A percentile compares a stretch with the other conserved stretches of the same genome.
phyloP scores from a whole-genome alignment of 2,113 vertebrate genomes.

The Hippopotamus amphibius region DNA sequence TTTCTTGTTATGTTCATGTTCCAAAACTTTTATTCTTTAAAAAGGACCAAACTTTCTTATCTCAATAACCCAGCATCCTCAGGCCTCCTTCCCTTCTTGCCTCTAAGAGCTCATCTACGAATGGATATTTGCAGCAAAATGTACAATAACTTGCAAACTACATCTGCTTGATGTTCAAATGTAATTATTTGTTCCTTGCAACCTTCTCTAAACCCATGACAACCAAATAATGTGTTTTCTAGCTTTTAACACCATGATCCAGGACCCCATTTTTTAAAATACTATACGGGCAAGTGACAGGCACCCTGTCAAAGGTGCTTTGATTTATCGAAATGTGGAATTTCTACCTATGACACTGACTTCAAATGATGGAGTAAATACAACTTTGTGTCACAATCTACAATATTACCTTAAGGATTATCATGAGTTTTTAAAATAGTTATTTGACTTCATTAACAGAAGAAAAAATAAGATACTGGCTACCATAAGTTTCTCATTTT shows the following conservation, averaged over 20 bases:
- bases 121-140: neutral
- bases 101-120: neutral
- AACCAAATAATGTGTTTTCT: neutral
- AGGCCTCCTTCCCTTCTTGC: neutral
- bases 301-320: neutral
- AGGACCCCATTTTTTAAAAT: neutral
- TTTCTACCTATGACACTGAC: neutral
- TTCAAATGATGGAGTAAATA: constrained; percentile 36
- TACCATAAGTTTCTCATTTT: constrained; percentile 72
- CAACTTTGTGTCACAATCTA: constrained; percentile 41
- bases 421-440: neutral
- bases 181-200: neutral
- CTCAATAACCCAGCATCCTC: neutral
- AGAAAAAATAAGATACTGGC: constrained; percentile 72
- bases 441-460: constrained; percentile 81
- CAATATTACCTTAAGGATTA: constrained; percentile 67
- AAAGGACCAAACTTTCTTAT: constrained; percentile 27
- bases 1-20: neutral
- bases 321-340: constrained; percentile 28
- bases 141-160: neutral
- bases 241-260: neutral
- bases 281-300: neutral
- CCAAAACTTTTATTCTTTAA: neutral
- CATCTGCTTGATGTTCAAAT: neutral
- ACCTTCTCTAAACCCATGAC: constrained; percentile 3